Conservation (phyloP, 2,888 invertebrate species). For the Brenthis daphne region DNA sequence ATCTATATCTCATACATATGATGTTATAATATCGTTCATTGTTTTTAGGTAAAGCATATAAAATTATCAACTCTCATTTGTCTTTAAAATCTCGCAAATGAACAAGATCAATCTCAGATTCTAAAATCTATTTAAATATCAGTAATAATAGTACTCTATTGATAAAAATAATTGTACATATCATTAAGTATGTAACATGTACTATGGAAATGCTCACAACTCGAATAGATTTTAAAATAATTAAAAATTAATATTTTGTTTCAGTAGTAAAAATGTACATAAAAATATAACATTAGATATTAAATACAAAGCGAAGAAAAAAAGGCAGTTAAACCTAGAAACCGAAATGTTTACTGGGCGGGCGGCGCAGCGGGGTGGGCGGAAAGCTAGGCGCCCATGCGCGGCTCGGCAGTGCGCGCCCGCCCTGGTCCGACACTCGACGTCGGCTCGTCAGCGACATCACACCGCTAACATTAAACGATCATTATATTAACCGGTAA, state of each 20-base stretch:
- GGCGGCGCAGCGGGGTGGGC: conserved; percentile 50
- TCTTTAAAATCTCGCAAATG: background rate
- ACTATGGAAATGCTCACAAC: no score
- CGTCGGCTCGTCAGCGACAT: conserved; percentile 81
- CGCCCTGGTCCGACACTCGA: conserved; percentile 80
- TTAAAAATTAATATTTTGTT: background rate
- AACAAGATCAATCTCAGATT: no score
- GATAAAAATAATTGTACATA: no score
- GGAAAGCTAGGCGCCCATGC: conserved; percentile 44
- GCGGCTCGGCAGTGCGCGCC: conserved; percentile 75
- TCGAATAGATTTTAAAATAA: background rate
- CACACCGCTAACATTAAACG: conserved; percentile 71
- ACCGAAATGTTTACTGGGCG: conserved; percentile 61
- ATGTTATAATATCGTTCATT: no score
- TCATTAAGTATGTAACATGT: no score
- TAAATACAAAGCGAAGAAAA: conserved; percentile 27
- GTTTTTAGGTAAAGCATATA: background rate
- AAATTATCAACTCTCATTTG: background rate
- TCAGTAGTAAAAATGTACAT: background rate
- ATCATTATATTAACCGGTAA: conserved; percentile 78
- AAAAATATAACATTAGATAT: conserved; percentile 19
- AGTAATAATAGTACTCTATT: no score
- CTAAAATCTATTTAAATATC: no score
- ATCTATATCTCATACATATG: no score
- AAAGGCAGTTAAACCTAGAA: conserved; percentile 43